Evolutionary conservation across 2,797 vertebrate species (phyloP).

Genomic region (Podargus strigoides): DNA sequence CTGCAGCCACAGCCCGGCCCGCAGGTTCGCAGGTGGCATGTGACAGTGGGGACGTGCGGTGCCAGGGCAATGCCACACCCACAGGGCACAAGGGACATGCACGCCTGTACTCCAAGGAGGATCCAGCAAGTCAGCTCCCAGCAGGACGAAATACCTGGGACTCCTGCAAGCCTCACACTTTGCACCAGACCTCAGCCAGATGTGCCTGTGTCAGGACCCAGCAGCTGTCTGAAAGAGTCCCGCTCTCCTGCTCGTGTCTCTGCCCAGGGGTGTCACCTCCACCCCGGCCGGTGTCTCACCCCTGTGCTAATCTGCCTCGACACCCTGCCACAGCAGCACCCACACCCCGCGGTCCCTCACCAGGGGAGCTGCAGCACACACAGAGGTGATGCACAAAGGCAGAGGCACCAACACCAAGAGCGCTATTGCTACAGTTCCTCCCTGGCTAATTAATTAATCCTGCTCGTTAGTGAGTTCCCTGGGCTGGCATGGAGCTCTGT

Average conservation of each 20-base stretch:
- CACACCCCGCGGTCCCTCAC: rapidly evolving
- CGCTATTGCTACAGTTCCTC: not conserved
- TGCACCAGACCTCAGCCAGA: not conserved
- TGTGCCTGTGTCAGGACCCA: not conserved
- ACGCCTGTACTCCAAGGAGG: rapidly evolving
- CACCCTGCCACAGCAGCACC: rapidly evolving
- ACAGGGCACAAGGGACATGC: rapidly evolving
- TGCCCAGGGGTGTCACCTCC: not conserved
- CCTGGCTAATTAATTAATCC: not conserved
- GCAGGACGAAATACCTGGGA: not conserved
- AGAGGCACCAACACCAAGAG: not conserved
- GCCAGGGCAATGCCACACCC: not conserved
- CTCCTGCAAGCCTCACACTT: rapidly evolving
- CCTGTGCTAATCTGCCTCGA: not conserved
- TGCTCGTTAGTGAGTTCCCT: not conserved
- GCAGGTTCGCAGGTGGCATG: not conserved
- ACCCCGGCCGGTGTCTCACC: not conserved
- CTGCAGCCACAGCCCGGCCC: conserved; percentile 5
- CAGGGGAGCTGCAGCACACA: rapidly evolving
- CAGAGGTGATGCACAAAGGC: not conserved
- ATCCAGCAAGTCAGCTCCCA: not conserved
- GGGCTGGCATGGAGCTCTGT: not conserved
- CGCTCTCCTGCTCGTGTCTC: not conserved
- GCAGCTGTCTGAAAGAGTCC: not conserved
- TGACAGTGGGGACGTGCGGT: rapidly evolving